Conservation (phyloP, 1,140 invertebrate species). For the Nephotettix cincticeps region DNA sequence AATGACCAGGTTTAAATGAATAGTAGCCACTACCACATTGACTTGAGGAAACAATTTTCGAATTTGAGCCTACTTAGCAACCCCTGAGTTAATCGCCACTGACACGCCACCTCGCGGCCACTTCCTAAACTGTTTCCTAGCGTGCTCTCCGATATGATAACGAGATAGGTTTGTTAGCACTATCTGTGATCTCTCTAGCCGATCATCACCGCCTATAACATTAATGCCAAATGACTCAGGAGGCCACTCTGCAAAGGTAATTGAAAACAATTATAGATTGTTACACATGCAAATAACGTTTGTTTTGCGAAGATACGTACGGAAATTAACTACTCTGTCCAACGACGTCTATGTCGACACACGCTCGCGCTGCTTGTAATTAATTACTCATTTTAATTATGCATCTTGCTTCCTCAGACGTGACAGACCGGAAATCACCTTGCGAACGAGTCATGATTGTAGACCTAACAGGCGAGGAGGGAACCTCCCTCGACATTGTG, state of each 20-base stretch:
- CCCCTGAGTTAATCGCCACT: too few relatives aligned
- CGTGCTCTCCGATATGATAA: neutral
- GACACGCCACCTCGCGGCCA: too few relatives aligned
- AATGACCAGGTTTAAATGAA: too few relatives aligned
- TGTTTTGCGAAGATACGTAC: neutral
- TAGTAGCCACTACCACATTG: too few relatives aligned
- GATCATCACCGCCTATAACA: neutral
- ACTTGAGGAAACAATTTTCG: too few relatives aligned
- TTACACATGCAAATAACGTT: neutral
- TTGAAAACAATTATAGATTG: slow-evolving; percentile 2
- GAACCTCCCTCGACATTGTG: too few relatives aligned
- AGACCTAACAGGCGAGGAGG: too few relatives aligned
- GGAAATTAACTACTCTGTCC: too few relatives aligned
- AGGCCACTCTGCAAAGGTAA: neutral
- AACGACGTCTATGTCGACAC: too few relatives aligned
- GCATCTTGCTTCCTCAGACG: neutral
- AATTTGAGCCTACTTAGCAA: too few relatives aligned
- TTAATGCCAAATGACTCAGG: neutral
- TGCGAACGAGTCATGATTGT: too few relatives aligned
- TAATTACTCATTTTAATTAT: slow-evolving; percentile 4
- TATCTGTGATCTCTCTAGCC: neutral
- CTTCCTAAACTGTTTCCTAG: too few relatives aligned
- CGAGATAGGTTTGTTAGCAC: neutral
- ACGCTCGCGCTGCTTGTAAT: neutral
- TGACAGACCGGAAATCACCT: neutral